Evolutionary conservation across 2,113 vertebrate genomes (phyloP).

Genomic region (Caloenas nicobarica): DNA sequence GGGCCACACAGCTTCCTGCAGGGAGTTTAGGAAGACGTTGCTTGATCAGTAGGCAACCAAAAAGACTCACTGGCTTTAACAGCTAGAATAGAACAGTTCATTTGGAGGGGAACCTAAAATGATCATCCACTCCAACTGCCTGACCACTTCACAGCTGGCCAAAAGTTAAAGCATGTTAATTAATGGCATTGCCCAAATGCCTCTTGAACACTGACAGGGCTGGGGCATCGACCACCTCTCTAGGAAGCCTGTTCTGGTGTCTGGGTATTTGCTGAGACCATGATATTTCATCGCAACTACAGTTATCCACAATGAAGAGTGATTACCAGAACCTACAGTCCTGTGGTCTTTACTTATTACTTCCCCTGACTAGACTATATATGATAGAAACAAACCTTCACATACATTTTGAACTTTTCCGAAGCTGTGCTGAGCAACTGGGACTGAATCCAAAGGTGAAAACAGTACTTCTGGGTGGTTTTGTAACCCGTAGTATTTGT

Average conservation of each 20-base stretch:
- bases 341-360: background rate
- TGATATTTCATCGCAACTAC: background rate
- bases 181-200: background rate
- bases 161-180: background rate
- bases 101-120: background rate
- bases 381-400: background rate
- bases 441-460: background rate
- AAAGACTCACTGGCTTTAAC: background rate
- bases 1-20: background rate
- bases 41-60: background rate
- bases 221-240: background rate
- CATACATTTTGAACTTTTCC: background rate
- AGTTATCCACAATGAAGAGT: background rate
- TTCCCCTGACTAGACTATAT: background rate
- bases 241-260: background rate
- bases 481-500: background rate
- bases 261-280: background rate
- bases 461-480: background rate
- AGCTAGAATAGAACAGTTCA: background rate
- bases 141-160: background rate
- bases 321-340: background rate
- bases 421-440: background rate
- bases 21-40: background rate
- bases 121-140: background rate
- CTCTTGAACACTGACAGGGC: background rate